Evolutionary conservation across 2,797 vertebrate species (phyloP).

Genomic region (Picus viridis): DNA sequence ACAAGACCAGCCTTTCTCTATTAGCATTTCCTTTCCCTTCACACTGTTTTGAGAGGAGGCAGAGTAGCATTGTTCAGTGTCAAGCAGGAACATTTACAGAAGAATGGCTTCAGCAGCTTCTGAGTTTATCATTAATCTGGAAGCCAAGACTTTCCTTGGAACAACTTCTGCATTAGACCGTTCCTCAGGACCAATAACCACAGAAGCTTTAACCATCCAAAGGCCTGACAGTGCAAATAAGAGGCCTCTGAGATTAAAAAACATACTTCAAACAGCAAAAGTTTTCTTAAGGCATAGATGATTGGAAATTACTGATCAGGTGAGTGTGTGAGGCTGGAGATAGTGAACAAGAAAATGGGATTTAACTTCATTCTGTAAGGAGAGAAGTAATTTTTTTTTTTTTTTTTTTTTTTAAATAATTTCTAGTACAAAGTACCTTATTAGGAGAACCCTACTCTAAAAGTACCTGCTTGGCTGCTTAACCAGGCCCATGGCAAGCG

Average conservation of each 20-base stretch:
- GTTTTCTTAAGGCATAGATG: neutral
- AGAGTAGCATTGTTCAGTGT: constrained; percentile 6
- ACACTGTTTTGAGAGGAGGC: constrained; percentile 49
- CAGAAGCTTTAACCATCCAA: neutral
- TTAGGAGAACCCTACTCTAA: neutral
- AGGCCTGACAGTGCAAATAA: neutral
- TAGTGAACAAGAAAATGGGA: neutral
- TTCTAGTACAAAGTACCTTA: neutral
- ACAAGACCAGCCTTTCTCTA: constrained; percentile 38
- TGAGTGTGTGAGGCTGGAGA: neutral
- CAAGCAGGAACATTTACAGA: neutral
- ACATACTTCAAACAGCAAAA: neutral
- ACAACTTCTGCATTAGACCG: neutral
- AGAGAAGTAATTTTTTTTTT: neutral
- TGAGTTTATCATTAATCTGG: constrained; percentile 30
- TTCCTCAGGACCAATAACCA: neutral
- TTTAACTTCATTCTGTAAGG: neutral
- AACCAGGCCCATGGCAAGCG: neutral
- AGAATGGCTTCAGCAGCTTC: neutral
- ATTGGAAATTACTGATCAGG: neutral
- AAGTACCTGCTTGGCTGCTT: neutral
- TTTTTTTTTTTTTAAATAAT: neutral
- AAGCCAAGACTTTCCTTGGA: neutral
- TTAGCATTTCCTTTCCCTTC: constrained; percentile 64
- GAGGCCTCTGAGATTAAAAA: neutral